Evolutionary conservation across 1,140 invertebrate species (phyloP), one percentile per base, ranked within the genome.

Genomic region (Cyclargus thomasi): DNA sequence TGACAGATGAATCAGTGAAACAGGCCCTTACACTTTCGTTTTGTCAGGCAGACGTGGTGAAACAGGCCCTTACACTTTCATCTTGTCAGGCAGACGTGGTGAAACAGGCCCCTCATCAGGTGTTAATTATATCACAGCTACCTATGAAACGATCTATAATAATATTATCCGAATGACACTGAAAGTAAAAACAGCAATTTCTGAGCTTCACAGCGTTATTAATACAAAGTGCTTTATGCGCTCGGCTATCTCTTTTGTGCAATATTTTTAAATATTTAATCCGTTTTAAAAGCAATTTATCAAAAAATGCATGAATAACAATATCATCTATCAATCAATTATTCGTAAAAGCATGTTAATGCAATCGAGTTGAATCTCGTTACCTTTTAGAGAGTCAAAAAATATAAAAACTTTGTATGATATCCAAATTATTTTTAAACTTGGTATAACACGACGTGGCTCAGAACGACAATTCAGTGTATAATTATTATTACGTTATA

Each of bases 321-420:
- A 47, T 47, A 47, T 47, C 39, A 47, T 47, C 39, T 47, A 47
- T 47, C 39, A 47, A 47, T 47, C 39, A 47, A 47, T 47, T 47
- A 47, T 14, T 47, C 39, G 39, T 16, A 16, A 47, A 47, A 47
- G 39, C 39, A 16, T 47, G 11, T 47, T 47, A 47, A 14, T 47
- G 39, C 39, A 47, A 16, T 47, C 10, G 39, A 29, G 23, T 3
- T 62, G 36, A 63, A 16, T 78, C 78, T 14, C 14, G 14, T 47
- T 47, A 47, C 14, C 39, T 16, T 47, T 47, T 47, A 11, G 10
- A 47, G 39, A 47, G 11, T 47, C 14, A 11, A 47, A 14, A 16
- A 47, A 47, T 29, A 47, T 47, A 47, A 47, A 47, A 14, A 47
- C 39, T 47, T 11, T 47, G 14, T 14, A 14, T 14, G 14, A 47